Conservation (phyloP, 2,797 vertebrate genomes). For the Lepilemur ruficaudatus region DNA sequence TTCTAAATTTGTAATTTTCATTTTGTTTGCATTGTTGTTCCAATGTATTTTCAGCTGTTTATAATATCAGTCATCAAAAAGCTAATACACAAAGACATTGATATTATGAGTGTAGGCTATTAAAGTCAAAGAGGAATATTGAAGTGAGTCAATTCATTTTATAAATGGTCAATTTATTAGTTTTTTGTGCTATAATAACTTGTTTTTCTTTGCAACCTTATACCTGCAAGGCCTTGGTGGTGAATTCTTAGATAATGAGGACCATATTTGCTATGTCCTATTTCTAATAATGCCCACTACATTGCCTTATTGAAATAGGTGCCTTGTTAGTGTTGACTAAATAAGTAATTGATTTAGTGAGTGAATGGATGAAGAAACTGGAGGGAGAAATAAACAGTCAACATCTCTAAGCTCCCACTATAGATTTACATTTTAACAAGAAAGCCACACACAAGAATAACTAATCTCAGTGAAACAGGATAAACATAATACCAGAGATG, state of each 20-base stretch:
- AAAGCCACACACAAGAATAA: neutral
- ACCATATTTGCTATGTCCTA: neutral
- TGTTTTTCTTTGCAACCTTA: neutral
- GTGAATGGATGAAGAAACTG: neutral
- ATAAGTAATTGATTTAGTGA: neutral
- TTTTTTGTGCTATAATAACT: neutral
- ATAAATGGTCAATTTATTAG: neutral
- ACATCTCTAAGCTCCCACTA: neutral
- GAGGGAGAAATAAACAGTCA: neutral
- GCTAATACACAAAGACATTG: neutral
- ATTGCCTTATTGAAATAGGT: neutral
- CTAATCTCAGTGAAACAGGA: neutral
- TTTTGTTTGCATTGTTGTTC: neutral
- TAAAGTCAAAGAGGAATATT: neutral
- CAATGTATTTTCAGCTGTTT: neutral
- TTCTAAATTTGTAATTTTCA: neutral
- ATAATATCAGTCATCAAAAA: neutral
- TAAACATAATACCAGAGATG: neutral
- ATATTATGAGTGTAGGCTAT: neutral
- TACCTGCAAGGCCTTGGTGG: neutral
- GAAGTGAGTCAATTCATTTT: neutral
- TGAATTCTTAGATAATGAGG: neutral
- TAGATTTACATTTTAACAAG: neutral
- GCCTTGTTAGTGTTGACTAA: neutral
- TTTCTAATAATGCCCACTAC: neutral